A percentile compares a stretch with the other conserved stretches of the same genome.
These are phyloP conservation scores for Mohoua ochrocephala DNA, from an alignment of 2,113 vertebrate genomes.

Conservation along the genomic window DNA sequence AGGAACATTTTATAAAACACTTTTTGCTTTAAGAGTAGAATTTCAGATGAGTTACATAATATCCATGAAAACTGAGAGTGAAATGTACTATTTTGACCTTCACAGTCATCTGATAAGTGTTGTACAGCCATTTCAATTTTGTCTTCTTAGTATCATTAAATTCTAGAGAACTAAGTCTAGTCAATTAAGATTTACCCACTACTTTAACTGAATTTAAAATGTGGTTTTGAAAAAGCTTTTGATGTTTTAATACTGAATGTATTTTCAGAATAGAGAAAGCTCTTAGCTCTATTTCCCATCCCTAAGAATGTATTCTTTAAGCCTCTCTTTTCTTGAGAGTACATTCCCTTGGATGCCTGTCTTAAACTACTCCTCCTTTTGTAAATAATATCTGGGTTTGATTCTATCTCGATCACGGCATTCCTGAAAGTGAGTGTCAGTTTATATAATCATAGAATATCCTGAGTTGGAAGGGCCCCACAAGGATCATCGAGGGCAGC, in stretches of 20 bases:
- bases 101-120: background rate
- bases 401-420: background rate
- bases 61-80: background rate
- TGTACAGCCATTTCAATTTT: background rate
- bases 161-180: background rate
- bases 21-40: constrained; percentile 5
- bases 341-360: background rate
- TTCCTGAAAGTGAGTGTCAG: background rate
- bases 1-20: background rate
- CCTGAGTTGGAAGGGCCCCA: background rate
- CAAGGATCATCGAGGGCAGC: rapidly evolving
- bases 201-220: background rate
- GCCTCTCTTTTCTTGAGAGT: background rate
- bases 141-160: background rate
- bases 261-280: background rate
- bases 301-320: background rate
- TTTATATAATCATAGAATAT: background rate
- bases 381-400: background rate
- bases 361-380: background rate
- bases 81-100: background rate
- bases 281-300: background rate
- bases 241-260: background rate
- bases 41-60: background rate
- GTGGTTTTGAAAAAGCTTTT: background rate
- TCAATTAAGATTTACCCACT: background rate